phyloP scores from a whole-genome alignment of 1,140 invertebrate species.

The Chlorops oryzae region DNA sequence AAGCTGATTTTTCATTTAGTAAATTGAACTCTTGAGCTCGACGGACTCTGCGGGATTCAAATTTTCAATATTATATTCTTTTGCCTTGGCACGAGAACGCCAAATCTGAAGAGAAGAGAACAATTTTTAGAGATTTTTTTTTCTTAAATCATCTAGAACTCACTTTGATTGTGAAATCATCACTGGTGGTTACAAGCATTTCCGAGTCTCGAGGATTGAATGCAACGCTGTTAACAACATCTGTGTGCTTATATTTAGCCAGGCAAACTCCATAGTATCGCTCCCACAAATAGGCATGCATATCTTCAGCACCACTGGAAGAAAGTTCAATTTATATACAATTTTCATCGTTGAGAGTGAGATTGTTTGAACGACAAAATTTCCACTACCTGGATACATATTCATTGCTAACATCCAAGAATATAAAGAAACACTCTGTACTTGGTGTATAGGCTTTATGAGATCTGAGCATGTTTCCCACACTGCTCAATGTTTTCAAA shows the following conservation, averaged over 20 bases:
- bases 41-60: slow-evolving; percentile 33
- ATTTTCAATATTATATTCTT: slow-evolving; percentile 25
- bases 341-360: neutral
- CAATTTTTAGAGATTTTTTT: neutral
- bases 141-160: neutral
- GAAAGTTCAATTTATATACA: slow-evolving; percentile 10
- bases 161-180: slow-evolving; percentile 69
- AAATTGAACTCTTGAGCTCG: slow-evolving; percentile 26
- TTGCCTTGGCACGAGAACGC: slow-evolving; percentile 33
- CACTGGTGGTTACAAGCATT: slow-evolving; percentile 81
- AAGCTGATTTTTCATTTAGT: neutral
- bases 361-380: too few species aligned
- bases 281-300: slow-evolving; percentile 81
- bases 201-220: slow-evolving; percentile 78
- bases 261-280: slow-evolving; percentile 77
- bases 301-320: slow-evolving; percentile 77
- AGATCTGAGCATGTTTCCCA: slow-evolving; percentile 75
- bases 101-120: slow-evolving; percentile 26
- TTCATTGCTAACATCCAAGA: slow-evolving; percentile 77
- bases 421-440: slow-evolving; percentile 86
- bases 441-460: slow-evolving; percentile 84
- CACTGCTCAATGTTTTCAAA: slow-evolving; percentile 67
- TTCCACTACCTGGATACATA: slow-evolving; percentile 86
- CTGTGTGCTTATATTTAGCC: slow-evolving; percentile 68
- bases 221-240: slow-evolving; percentile 83